Evolutionary conservation across 1,140 invertebrate genomes (phyloP), one percentile per base, ranked within the genome.

Genomic region (Colletes latitarsis): DNA sequence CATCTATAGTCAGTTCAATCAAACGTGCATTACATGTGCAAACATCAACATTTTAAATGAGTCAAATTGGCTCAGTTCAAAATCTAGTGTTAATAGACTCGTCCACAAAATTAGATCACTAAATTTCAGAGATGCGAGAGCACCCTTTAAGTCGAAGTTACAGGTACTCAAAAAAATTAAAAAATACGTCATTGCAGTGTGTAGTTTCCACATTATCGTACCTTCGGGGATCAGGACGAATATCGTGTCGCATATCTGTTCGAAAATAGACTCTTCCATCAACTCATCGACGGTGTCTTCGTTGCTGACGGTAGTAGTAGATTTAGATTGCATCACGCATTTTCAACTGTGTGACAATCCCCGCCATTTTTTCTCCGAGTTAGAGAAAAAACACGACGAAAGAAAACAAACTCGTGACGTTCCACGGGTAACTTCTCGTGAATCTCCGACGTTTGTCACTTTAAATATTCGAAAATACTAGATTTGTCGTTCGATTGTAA

Each of bases 231-330:
- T 82, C 53, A 82, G 49, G 14, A 69, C 62, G 43, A 82, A 82
- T 78, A 82, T 82, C 6, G 76, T 72, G 55, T 82, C 81, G 43
- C 81, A 82, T 82, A 82, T 82, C 52, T 82, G 75, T 62, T 82
- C 81, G 62, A 78, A 82, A 46, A 72, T 57, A n/a, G 76, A 68
- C 62, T 82, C 81, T 21, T 78, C 81, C 60, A 78, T 66, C 60
- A 46, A 77, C 21, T 78, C 53, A n/a, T 78, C 53, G n/a, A 46
- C 30, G 17, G n/a, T 30, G 21, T 67, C 55, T 53, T 67, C 53
- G 72, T 68, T 57, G 46, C 5, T 80, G 30, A 30, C 15, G 53
- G 63, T 75, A 53, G 19, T 75, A 19, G 63, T 75, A 41, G 71
- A 80, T 74, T 80, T 68, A 75, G 78, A 75, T 60, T 75, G 72